A percentile compares a stretch with the other conserved stretches of the same genome.
These are phyloP conservation scores for Heptranchias perlo DNA, from an alignment of 2,113 vertebrate species.

Conservation along the genomic window DNA sequence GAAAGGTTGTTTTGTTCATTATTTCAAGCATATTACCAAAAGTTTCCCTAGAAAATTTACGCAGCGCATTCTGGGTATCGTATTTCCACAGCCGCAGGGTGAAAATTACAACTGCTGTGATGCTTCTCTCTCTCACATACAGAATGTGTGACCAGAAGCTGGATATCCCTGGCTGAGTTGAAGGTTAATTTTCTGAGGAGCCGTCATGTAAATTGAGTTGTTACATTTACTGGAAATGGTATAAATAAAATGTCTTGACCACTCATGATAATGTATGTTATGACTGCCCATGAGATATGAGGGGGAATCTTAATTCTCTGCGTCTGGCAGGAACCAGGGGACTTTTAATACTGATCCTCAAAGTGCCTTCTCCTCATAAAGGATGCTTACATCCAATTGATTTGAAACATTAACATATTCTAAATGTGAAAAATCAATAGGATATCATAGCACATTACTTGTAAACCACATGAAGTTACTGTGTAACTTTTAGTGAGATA, in stretches of 20 bases:
- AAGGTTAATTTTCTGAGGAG: not conserved
- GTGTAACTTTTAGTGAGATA: not conserved
- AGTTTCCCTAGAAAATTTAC: no score
- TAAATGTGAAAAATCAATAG: not conserved
- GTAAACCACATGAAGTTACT: not conserved
- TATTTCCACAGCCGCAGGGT: not conserved
- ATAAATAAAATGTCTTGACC: no score
- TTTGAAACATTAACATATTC: not conserved
- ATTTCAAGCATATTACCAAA: not conserved
- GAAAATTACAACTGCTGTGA: not conserved
- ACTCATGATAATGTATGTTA: not conserved
- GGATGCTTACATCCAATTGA: not conserved
- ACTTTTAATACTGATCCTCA: not conserved
- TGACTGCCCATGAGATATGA: not conserved
- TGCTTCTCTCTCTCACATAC: not conserved
- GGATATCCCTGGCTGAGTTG: not conserved
- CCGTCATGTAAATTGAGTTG: not conserved
- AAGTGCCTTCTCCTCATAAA: not conserved
- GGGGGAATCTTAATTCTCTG: not conserved
- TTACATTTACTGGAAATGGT: not conserved
- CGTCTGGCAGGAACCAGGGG: not conserved
- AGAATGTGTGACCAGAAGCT: not conserved
- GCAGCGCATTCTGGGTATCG: not conserved
- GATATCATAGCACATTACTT: conserved; percentile 4
- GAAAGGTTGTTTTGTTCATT: not conserved